Conservation (phyloP, 2,113 vertebrate species). For the Psophia crepitans region DNA sequence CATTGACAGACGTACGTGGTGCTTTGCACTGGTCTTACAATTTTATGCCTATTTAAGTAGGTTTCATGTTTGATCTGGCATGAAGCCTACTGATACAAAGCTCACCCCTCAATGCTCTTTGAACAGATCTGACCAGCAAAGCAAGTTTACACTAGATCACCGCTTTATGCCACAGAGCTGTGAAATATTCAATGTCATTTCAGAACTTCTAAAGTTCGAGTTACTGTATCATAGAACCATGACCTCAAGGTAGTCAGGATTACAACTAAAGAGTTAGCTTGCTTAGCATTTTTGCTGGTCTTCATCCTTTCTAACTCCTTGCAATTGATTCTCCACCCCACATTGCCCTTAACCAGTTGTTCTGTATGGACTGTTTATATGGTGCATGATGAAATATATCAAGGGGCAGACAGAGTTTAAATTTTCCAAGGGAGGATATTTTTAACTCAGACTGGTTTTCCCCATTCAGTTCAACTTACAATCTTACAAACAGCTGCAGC, state of each 20-base stretch:
- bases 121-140: background rate
- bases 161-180: background rate
- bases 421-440: background rate
- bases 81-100: background rate
- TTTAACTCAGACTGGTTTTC: background rate
- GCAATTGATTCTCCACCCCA: background rate
- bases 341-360: background rate
- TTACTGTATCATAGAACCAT: background rate
- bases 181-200: background rate
- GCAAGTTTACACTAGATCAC: background rate
- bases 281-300: background rate
- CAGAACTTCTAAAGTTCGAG: background rate
- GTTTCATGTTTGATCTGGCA: background rate
- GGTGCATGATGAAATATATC: background rate
- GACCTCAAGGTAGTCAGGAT: background rate
- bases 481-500: background rate
- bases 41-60: background rate
- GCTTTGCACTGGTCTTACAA: background rate
- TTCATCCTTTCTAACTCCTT: background rate
- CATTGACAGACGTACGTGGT: accelerated
- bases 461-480: background rate
- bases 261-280: background rate
- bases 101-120: background rate
- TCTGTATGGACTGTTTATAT: background rate
- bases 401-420: background rate